Evolutionary conservation across 2,797 vertebrate genomes (phyloP), one percentile per base, ranked within the genome.

Genomic region (Epinephelus awoara): DNA sequence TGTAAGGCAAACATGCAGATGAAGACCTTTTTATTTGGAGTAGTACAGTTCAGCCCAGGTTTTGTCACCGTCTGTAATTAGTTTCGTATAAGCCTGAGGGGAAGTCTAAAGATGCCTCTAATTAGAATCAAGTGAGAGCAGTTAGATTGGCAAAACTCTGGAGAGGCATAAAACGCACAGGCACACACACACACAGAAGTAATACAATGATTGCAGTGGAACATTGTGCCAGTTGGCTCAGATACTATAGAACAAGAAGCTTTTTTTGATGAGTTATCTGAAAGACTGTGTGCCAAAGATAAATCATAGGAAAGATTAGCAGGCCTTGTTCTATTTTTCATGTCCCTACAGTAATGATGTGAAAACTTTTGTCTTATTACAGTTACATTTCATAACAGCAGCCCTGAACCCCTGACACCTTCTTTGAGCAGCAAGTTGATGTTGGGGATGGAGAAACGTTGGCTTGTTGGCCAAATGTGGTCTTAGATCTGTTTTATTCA

Each of bases 61-160:
- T 81, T 65, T 25, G 49, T 61, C 18, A 10, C 62, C 10, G 57
- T 46, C 79, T 72, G 81, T 88, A 88, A 87, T 91, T 88, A 82
- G 57, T 61, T 80, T 66, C 25, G 40, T 75, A 57, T 51, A 52
- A 64, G 72, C 83, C 63, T 50, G 68, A 70, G 67, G 82, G 69
- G 40, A 76, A 67, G 72, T 65, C 42, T 83, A 72, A 67, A 66
- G 80, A 84, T 40, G 46, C 7, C 1, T 62, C 51, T 88, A 81
- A 92, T 91, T 86, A 74, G 59, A 88, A 84, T 85, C 75, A 86
- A 89, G 79, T 79, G 79, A 78, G 77, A 71, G 23, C 70, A 25
- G 64, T 88, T 87, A 67, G 61, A 54, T 11, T 12, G n/a, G 25
- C 10, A 17, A 18, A 44, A 67, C 62, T 59, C 46, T 67, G 62